Base-by-base conservation (phyloP, 2,888 invertebrate genomes). In the Eupithecia subumbrata region DNA sequence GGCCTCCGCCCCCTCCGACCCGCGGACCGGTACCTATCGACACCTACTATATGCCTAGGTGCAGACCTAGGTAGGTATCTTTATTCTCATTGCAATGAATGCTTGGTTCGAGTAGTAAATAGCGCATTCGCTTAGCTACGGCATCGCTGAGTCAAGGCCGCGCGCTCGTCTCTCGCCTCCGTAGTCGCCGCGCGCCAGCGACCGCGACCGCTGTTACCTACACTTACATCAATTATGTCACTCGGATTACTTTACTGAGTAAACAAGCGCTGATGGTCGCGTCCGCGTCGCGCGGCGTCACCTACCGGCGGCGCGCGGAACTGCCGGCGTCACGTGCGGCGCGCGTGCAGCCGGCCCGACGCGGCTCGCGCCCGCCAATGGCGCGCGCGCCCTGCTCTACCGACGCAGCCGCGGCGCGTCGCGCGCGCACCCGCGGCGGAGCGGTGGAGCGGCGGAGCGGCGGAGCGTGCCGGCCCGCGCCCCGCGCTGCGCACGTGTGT, bases 401-500 rank as follows among this genome's bases (percentile, higher is more conserved):
- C 90, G 89, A 89, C 87, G 73, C 5, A 3, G 12, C n/a, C 87
- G 72, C 3, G 3, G 11, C 18, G 9, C 0, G 56, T 40, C 77
- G 80, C 82, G 78, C 79, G 82, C 73, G 80, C 80, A 5, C 83
- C 90, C 87, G 72, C 4, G 2, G 18, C 18, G 14, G 34, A 2
- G 34, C 34, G 34, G 3, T 2, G 3, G 3, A 2, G 34, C 34
- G n/a, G n/a, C n/a, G n/a, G 3, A 34, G 5, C 5, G 34, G 40
- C 1, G 48, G 63, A 16, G 56, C 75, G 70, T 79, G 84, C 77
- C 83, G 87, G 66, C 71, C 69, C 71, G 77, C 88, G 88, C 85
- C 79, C 52, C 87, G 84, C 83, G 86, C 89, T 88, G 87, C 88
- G 89, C 91, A 93, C 94, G 92, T 94, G 94, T 94, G 94, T 94